Evolutionary conservation across 35 echinoderm and acorn worm species (phyloP).

Genomic region (Ophiothrix spiculata): DNA sequence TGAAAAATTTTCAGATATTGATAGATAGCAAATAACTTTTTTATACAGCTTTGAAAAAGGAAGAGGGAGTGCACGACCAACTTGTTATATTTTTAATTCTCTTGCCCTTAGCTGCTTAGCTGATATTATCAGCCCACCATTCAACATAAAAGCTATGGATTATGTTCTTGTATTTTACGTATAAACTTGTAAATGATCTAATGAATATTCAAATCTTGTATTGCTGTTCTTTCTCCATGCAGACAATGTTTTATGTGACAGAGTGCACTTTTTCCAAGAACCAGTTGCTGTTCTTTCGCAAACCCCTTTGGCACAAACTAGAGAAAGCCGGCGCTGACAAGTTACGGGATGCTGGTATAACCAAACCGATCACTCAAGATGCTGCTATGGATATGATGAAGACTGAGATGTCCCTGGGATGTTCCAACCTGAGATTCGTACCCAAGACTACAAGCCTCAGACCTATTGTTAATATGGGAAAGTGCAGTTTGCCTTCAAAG

Average conservation of each 20-base stretch:
- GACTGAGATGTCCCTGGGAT: neutral
- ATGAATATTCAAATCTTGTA: too few relatives aligned
- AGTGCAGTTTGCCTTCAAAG: neutral
- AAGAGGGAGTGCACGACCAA: too few relatives aligned
- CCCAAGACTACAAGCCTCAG: neutral
- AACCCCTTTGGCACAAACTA: neutral
- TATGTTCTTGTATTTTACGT: too few relatives aligned
- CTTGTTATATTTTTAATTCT: too few relatives aligned
- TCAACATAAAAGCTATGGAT: too few relatives aligned
- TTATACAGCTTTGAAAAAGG: too few relatives aligned
- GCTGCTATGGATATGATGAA: neutral
- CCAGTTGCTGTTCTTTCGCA: neutral
- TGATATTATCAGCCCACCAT: too few relatives aligned
- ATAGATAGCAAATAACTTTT: too few relatives aligned
- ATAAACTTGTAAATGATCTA: too few relatives aligned
- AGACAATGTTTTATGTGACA: conserved; percentile 1
- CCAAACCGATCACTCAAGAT: neutral
- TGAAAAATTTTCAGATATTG: too few relatives aligned
- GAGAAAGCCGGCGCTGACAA: neutral
- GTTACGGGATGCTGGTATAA: neutral
- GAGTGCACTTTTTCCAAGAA: neutral
- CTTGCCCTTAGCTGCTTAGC: too few relatives aligned
- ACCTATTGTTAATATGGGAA: neutral
- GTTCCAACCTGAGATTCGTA: neutral
- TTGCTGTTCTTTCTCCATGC: neutral